phyloP scores from a whole-genome alignment of 2,113 vertebrate species.

The Pangasianodon gigas region DNA sequence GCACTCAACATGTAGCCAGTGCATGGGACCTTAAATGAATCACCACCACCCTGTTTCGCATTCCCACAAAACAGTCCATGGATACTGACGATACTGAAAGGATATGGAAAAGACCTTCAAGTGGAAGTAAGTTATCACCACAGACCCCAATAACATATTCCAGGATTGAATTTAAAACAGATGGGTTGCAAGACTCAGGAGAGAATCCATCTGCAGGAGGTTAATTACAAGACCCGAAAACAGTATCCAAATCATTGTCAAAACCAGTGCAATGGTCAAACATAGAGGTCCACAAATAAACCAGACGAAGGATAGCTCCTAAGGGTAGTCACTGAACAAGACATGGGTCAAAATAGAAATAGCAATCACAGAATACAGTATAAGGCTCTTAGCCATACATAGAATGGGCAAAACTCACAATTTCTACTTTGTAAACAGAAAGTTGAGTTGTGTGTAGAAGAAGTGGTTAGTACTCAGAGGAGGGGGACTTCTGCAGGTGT shows the following conservation, averaged over 20 bases:
- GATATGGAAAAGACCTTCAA: not conserved
- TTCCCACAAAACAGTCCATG: not conserved
- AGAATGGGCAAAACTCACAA: not conserved
- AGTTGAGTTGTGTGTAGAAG: not conserved
- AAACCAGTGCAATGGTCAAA: not conserved
- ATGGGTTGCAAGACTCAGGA: not conserved
- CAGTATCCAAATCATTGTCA: not conserved
- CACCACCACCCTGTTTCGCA: not conserved
- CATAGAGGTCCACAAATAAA: not conserved
- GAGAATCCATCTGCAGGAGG: not conserved
- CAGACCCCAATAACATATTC: not conserved
- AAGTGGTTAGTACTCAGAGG: not conserved
- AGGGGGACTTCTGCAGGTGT: not conserved
- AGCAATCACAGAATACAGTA: not conserved
- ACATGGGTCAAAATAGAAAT: not conserved
- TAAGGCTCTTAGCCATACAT: not conserved
- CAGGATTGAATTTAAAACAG: not conserved
- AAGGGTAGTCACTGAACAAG: not conserved
- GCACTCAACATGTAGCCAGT: no score
- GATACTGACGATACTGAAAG: not conserved
- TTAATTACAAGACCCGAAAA: not conserved
- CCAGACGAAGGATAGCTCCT: not conserved
- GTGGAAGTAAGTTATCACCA: not conserved
- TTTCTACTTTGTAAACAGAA: not conserved
- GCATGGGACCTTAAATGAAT: not conserved